Percentiles rank a stretch among this genome's conserved stretches.
phyloP scores from a whole-genome alignment of 2,113 vertebrate species.

The Cygnus buccinator region DNA sequence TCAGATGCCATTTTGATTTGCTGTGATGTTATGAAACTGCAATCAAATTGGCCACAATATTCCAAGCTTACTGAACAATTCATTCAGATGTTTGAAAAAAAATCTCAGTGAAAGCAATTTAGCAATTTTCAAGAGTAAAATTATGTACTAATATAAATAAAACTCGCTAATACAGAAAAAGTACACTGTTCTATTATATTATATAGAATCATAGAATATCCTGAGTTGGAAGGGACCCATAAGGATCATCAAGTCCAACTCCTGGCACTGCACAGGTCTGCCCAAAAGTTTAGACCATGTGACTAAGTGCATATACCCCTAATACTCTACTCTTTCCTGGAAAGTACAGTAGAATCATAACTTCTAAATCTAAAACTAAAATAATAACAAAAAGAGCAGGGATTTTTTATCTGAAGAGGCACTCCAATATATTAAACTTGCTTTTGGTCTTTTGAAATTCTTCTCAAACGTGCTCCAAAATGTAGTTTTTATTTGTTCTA shows the following conservation, averaged over 20 bases:
- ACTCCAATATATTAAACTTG: neutral
- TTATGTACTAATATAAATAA: neutral
- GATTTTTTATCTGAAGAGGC: neutral
- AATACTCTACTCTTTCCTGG: neutral
- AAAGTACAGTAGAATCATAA: neutral
- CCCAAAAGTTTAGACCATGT: too few species aligned
- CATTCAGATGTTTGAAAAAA: neutral
- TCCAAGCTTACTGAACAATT: neutral
- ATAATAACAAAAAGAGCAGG: neutral
- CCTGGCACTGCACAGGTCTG: too few species aligned
- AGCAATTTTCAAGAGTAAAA: neutral
- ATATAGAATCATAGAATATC: neutral
- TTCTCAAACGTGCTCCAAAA: neutral
- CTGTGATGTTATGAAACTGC: neutral
- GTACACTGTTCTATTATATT: neutral
- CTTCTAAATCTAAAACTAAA: neutral
- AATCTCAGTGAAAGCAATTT: neutral
- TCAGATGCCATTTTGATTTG: neutral
- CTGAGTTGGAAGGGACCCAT: too few species aligned
- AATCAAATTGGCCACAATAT: neutral
- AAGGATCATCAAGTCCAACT: too few species aligned
- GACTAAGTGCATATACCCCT: neutral
- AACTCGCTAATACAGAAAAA: neutral
- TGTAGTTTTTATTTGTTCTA: neutral
- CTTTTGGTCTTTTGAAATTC: neutral